These are phyloP conservation scores for Nematolebias whitei DNA, from an alignment of 2,113 vertebrate genomes.

Conservation along the genomic window DNA sequence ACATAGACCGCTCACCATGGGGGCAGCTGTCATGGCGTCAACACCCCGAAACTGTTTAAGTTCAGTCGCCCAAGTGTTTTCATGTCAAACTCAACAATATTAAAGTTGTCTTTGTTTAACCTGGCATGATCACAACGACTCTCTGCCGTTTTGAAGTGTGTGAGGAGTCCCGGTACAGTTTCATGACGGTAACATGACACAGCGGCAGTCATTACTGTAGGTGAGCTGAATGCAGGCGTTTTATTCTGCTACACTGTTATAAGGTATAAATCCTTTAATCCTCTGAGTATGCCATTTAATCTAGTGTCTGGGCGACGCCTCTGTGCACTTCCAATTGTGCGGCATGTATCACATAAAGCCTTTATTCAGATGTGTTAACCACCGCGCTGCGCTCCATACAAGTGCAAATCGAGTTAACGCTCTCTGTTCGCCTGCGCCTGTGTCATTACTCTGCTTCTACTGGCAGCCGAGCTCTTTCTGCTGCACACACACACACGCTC, in stretches of 20 bases:
- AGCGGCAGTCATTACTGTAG: constrained; percentile 41
- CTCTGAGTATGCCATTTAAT: constrained; percentile 65
- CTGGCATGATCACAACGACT: constrained; percentile 7
- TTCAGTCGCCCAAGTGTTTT: constrained; percentile 56
- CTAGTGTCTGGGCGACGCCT: constrained; percentile 68
- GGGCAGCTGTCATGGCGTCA: constrained; percentile 62
- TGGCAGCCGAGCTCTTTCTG: constrained; percentile 42
- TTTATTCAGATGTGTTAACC: constrained; percentile 77
- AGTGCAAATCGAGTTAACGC: constrained; percentile 82
- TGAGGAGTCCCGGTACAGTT: constrained; percentile 9
- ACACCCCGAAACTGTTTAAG: constrained; percentile 56
- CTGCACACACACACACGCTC: constrained; percentile 52
- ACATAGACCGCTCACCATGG: constrained; percentile 65
- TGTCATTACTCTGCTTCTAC: constrained; percentile 62
- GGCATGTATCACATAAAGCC: constrained; percentile 65
- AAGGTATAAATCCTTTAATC: constrained; percentile 68
- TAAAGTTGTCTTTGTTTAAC: constrained; percentile 56
- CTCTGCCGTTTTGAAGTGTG: constrained; percentile 2
- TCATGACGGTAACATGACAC: constrained; percentile 10
- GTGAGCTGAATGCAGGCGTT: constrained; percentile 46
- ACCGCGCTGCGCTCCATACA: constrained; percentile 72
- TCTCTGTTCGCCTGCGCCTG: constrained; percentile 59
- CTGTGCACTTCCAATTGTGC: constrained; percentile 64
- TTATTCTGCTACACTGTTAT: constrained; percentile 45
- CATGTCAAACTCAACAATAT: constrained; percentile 54